Evolutionary conservation across 2,888 invertebrate species (phyloP), one percentile per base, ranked within the genome.

Genomic region (Lithosia quadra): DNA sequence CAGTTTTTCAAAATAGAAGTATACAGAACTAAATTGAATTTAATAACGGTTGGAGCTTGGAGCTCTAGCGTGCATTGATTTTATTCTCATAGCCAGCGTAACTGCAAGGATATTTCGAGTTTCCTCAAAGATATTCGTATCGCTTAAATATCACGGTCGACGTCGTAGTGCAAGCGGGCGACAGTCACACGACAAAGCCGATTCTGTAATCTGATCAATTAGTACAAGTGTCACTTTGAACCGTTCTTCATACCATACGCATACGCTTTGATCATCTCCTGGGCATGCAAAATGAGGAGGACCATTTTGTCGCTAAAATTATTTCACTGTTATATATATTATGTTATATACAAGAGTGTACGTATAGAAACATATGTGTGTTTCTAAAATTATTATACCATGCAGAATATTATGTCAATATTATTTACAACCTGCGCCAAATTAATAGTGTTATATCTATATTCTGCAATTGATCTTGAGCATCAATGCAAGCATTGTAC

Each of bases 131-230:
- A 59, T 58, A 68, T 66, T 55, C 49, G 60, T 59, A 66, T 76
- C 77, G 73, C 71, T 65, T 78, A 79, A 80, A 75, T 82, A 76
- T 80, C 75, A 78, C 71, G 76, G 79, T 71, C 68, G 74, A 74
- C 78, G 79, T 74, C 68, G 78, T 77, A 73, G 71, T 72, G 77
- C 76, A 80, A 74, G 77, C 77, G 65, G 70, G 72, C 79, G 81
- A 83, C 86, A 81, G 79, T 81, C 76, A 78, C 71, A 73, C 78
- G 80, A 83, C 81, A 79, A 76, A 76, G 77, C 80, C 75, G 79
- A 83, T 86, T 85, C 87, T 85, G 90, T 89, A 91, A 91, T 89
- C 86, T 81, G 86, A 91, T 87, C 89, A 92, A 93, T 93, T 91
- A 93, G 90, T 89, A 87, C 80, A 81, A 80, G 80, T 86, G 92